Evolutionary conservation across 1,140 invertebrate genomes (phyloP).

Genomic region (Formica exsecta): DNA sequence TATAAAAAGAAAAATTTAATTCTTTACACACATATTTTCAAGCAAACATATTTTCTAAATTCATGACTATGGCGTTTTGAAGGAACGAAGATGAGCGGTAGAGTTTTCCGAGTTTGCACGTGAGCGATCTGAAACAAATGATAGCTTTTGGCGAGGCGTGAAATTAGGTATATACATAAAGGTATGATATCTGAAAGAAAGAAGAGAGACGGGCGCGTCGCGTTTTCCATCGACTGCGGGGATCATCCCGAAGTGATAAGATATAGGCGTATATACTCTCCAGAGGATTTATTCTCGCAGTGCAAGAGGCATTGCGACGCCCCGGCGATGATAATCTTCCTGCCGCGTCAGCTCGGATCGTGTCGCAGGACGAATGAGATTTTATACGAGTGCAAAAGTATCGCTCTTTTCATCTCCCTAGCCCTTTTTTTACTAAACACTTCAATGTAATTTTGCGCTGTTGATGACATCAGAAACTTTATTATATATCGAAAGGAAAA

Average conservation of each 20-base stretch:
- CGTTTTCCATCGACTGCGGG: constrained; percentile 26
- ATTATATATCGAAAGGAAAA: background rate
- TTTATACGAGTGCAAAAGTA: constrained; percentile 46
- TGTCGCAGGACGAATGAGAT: constrained; percentile 37
- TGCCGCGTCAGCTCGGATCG: constrained; percentile 63
- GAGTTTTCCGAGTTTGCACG: background rate
- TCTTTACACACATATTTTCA: background rate
- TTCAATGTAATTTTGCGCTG: background rate
- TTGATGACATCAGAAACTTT: constrained; percentile 28
- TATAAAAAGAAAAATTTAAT: background rate
- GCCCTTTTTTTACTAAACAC: background rate
- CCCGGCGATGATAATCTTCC: constrained; percentile 48
- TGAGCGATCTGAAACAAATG: constrained; percentile 35
- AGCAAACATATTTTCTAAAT: background rate
- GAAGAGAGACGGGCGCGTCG: background rate
- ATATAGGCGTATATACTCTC: constrained; percentile 19
- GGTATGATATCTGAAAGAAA: constrained; percentile 18
- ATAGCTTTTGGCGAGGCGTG: constrained; percentile 40
- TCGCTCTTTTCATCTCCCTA: background rate
- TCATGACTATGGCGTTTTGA: background rate
- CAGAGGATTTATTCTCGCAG: constrained; percentile 51
- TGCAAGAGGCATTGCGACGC: constrained; percentile 38
- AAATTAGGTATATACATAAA: constrained; percentile 52
- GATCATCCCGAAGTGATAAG: constrained; percentile 53
- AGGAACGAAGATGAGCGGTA: background rate